These are phyloP conservation scores for Mercenaria mercenaria DNA, from an alignment of 1,140 invertebrate genomes.

Conservation along the genomic window DNA sequence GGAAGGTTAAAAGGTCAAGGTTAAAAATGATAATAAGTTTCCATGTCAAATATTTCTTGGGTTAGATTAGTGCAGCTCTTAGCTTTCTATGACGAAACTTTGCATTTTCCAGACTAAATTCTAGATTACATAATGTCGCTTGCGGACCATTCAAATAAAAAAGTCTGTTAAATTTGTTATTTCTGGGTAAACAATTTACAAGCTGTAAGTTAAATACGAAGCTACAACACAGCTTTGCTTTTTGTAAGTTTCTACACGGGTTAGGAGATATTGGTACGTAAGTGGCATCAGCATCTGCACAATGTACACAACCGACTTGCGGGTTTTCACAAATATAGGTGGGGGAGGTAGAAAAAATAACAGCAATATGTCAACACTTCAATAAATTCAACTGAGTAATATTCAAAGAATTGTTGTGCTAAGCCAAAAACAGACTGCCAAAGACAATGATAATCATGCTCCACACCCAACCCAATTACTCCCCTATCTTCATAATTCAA, in stretches of 20 bases:
- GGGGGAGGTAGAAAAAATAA: constrained; percentile 84
- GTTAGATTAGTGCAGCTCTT: constrained; percentile 18
- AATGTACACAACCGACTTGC: constrained; percentile 98
- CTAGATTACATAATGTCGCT: neutral
- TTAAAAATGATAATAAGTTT: neutral
- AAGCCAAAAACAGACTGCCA: too few species aligned
- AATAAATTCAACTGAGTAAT: too few species aligned
- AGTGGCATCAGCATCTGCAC: constrained; percentile 46
- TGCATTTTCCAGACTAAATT: constrained; percentile 26
- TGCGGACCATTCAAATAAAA: neutral
- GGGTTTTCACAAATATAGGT: constrained; percentile 95
- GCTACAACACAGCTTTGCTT: constrained; percentile 30
- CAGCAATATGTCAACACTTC: neutral
- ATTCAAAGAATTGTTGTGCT: too few species aligned
- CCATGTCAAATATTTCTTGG: neutral
- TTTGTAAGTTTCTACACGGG: constrained; percentile 24
- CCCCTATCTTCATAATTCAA: too few species aligned
- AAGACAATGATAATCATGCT: too few species aligned
- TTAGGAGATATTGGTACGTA: constrained; percentile 41
- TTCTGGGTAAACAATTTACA: neutral
- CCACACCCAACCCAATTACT: too few species aligned
- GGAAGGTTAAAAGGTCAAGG: neutral
- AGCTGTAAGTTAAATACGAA: constrained; percentile 23
- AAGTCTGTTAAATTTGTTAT: neutral
- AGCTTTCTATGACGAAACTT: constrained; percentile 4